A percentile compares a stretch with the other conserved stretches of the same genome.
These are phyloP conservation scores for Archocentrus centrarchus DNA, from an alignment of 2,113 vertebrate species.

Conservation along the genomic window DNA sequence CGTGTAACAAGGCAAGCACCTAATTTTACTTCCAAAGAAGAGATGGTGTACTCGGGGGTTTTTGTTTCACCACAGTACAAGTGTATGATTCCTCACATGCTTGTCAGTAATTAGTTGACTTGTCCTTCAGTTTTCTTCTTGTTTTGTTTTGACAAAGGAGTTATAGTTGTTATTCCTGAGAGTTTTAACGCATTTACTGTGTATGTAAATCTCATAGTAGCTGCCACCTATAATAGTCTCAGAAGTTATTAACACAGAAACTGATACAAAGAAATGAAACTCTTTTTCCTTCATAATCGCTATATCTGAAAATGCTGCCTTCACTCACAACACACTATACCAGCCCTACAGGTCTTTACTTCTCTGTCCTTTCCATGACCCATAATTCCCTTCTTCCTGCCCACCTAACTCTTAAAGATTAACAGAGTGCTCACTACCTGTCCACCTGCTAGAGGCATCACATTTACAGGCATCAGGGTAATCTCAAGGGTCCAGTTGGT, in stretches of 20 bases:
- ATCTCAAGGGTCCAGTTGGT: constrained; percentile 72
- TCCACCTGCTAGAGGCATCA: constrained; percentile 81
- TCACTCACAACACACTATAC: constrained; percentile 26
- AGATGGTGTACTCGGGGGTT: neutral
- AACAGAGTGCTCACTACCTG: constrained; percentile 73
- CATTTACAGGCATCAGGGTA: constrained; percentile 65
- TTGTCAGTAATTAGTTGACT: neutral
- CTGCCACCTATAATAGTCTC: neutral
- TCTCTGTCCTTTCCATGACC: constrained; percentile 73
- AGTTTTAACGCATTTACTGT: neutral
- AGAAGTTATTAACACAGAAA: neutral
- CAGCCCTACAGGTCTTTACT: constrained; percentile 36
- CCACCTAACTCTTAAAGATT: constrained; percentile 75
- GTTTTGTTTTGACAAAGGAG: neutral
- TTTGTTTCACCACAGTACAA: neutral
- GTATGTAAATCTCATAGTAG: neutral
- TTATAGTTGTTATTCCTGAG: neutral
- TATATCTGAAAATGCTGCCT: neutral
- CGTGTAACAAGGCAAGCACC: neutral
- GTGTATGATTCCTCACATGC: neutral
- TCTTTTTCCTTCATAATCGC: constrained; percentile 10
- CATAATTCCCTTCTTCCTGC: constrained; percentile 79
- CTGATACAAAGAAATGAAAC: neutral
- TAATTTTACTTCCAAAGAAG: neutral
- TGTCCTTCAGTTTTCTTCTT: neutral